A percentile compares a stretch with the other conserved stretches of the same genome.
Conservation (phyloP, 2,797 vertebrate genomes). For the Erethizon dorsatum region DNA sequence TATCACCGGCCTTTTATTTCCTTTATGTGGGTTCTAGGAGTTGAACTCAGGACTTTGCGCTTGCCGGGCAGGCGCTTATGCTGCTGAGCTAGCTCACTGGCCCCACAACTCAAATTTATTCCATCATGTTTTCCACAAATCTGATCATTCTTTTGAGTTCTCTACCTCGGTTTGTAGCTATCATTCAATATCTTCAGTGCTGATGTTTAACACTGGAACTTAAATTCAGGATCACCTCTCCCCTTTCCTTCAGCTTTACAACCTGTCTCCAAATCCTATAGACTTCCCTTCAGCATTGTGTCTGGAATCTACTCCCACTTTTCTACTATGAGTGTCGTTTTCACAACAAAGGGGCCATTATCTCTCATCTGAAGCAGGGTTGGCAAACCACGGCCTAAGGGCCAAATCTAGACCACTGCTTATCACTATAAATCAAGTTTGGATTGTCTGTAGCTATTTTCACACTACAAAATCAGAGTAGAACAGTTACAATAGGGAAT, state of each 20-base stretch:
- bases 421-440: conserved; percentile 29
- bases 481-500: background rate
- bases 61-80: too few species aligned
- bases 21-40: too few species aligned
- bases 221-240: background rate
- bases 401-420: background rate
- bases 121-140: background rate
- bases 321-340: background rate
- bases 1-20: too few species aligned
- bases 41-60: too few species aligned
- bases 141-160: background rate
- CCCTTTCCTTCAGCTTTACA: background rate
- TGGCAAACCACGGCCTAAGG: background rate
- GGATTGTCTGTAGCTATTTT: background rate
- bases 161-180: background rate
- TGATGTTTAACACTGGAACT: background rate
- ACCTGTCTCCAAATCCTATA: background rate
- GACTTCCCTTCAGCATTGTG: background rate
- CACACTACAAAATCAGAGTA: background rate
- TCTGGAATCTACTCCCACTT: background rate
- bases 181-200: background rate
- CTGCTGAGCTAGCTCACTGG: too few species aligned
- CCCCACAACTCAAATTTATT: too few species aligned
- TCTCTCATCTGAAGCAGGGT: background rate
- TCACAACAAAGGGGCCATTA: background rate